Percentiles rank a stretch among this genome's conserved stretches.
Evolutionary conservation across 1,140 invertebrate species (phyloP).

Genomic region (Drosophila sechellia): DNA sequence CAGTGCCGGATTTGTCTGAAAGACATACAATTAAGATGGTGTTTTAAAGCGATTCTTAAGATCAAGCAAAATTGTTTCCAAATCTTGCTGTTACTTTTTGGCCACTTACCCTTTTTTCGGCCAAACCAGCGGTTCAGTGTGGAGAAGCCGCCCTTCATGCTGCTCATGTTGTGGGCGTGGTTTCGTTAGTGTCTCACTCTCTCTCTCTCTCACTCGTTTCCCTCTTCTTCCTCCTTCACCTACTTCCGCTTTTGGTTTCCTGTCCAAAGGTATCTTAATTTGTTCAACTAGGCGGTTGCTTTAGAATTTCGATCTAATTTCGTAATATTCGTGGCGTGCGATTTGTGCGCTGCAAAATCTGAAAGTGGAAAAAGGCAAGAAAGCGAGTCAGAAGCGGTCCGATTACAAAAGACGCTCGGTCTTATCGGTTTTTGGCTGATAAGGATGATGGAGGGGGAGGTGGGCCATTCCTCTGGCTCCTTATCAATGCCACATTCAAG

Average conservation of each 20-base stretch:
- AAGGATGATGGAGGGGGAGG: constrained; percentile 30
- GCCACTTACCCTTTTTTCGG: constrained; percentile 77
- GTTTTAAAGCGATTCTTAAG: not conserved
- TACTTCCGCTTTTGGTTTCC: constrained; percentile 18
- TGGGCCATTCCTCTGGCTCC: not conserved
- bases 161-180: constrained; percentile 75
- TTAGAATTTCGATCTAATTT: constrained; percentile 37
- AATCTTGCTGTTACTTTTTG: not conserved
- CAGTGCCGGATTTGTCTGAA: constrained; percentile 59
- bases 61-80: not conserved
- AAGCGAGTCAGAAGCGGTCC: constrained; percentile 27
- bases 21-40: no score
- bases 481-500: constrained; percentile 20
- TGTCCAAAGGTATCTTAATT: constrained; percentile 14
- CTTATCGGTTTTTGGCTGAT: constrained; percentile 36
- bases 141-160: constrained; percentile 82
- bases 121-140: constrained; percentile 84
- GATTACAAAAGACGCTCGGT: constrained; percentile 38
- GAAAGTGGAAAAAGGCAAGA: constrained; percentile 50
- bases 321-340: constrained; percentile 74
- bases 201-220: constrained; percentile 10
- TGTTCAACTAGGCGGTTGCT: not conserved
- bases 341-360: constrained; percentile 71
- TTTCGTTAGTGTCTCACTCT: constrained; percentile 13
- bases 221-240: constrained; percentile 2